Evolutionary conservation across 2,113 vertebrate species (phyloP), one percentile per base, ranked within the genome.

Genomic region (Fulmarus glacialis): DNA sequence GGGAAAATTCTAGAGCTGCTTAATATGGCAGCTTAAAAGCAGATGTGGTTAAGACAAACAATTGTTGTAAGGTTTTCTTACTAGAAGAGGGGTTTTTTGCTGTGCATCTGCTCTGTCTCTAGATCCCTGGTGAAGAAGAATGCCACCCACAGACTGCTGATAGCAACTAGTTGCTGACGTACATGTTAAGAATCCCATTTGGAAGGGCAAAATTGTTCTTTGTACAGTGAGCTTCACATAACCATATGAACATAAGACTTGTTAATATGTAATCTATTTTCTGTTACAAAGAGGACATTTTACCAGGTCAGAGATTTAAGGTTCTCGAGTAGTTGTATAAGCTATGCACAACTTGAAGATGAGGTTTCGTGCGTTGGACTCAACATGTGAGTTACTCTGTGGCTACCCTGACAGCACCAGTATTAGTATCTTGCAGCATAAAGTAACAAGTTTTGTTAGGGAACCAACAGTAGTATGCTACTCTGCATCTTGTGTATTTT

Each of bases 221-320:
- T 58, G 12, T 9, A 9, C 6, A 29, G 30, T 6, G 15, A 83
- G 38, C 26, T 36, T 87, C 27, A 19, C 18, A 0, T 20, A 18
- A 50, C 64, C 1, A 0, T 2, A 8, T 38, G 18, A 84, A 20
- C 8, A 4, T 15, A 15, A 0, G 7, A 52, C 23, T 72, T 59
- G 11, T n/a, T 85, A 4, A 13, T 13, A 2, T 1, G 7, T 75
- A 6, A 75, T 50, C 42, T 53, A 13, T 78, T 73, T 47, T 18
- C 50, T 79, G 52, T 38, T 79, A 38, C 2, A 11, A 79, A 40
- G 12, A 63, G 15, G 30, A 29, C 18, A 10, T 26, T 26, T 70
- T 59, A 59, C 27, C 8, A 36, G 56, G 43, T n/a, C 1, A 1
- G 12, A 50, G 23, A 45, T 36, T 4, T 18, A 72, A 67, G n/a